Evolutionary conservation across 2,888 invertebrate genomes (phyloP).

Genomic region (Dasypogon diadema): DNA sequence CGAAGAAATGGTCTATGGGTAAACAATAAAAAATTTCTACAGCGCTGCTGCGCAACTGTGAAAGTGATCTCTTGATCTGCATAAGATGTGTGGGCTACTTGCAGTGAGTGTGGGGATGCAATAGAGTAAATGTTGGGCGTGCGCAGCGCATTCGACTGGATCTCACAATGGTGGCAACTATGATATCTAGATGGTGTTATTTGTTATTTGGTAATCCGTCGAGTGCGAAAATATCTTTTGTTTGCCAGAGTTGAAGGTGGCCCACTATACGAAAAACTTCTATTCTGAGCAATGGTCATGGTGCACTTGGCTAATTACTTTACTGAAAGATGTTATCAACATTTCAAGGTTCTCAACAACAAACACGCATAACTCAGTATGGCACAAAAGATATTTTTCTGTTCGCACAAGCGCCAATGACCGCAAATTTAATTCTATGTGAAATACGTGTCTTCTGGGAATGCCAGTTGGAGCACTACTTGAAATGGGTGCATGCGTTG

Average conservation of each 20-base stretch:
- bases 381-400: not conserved
- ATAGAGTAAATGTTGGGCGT: not conserved
- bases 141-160: not conserved
- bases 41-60: not conserved
- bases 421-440: not conserved
- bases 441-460: no score
- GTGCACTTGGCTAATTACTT: not conserved
- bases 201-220: slow-evolving; percentile 7
- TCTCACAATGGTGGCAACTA: not conserved
- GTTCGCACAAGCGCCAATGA: not conserved
- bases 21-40: not conserved
- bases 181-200: not conserved
- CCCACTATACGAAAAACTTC: not conserved
- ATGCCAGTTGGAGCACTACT: no score
- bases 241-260: not conserved
- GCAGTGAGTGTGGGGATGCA: not conserved
- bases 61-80: slow-evolving; percentile 19
- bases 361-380: not conserved
- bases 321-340: not conserved
- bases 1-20: not conserved
- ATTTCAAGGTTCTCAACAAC: not conserved
- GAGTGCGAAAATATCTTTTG: not conserved
- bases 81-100: not conserved
- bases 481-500: slow-evolving; percentile 2
- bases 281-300: not conserved